phyloP scores from a whole-genome alignment of 1,140 invertebrate species.

The Argopecten irradians region DNA sequence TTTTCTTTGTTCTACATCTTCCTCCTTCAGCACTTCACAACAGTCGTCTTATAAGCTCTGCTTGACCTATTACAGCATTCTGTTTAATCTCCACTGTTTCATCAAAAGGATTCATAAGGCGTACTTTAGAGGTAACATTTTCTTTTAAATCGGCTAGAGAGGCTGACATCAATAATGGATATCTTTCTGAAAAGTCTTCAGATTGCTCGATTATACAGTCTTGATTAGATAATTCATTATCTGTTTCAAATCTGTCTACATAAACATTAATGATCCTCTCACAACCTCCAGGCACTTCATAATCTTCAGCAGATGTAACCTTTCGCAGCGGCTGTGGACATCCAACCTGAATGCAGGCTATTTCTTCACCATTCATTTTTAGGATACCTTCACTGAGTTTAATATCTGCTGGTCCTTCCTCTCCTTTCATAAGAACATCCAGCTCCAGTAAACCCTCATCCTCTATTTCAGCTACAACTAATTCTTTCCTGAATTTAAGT shows the following conservation, averaged over 20 bases:
- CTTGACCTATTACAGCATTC: constrained; percentile 19
- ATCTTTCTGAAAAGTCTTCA: not conserved
- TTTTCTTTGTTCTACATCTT: too few species aligned
- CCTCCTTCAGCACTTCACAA: too few species aligned
- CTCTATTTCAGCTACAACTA: constrained; percentile 40
- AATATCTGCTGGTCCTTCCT: constrained; percentile 28
- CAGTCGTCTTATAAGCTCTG: not conserved
- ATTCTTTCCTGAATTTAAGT: constrained; percentile 26
- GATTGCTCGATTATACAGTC: not conserved
- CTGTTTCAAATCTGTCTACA: not conserved
- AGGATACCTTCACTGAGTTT: not conserved
- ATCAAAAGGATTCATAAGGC: not conserved
- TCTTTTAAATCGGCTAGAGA: too few species aligned
- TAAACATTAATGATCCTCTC: not conserved
- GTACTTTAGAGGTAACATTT: not conserved
- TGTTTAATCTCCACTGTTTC: not conserved
- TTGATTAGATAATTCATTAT: not conserved
- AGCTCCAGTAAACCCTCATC: constrained; percentile 40
- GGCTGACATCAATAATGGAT: not conserved
- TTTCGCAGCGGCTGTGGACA: not conserved
- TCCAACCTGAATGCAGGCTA: not conserved
- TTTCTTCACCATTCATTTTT: not conserved
- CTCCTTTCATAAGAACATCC: constrained; percentile 35
- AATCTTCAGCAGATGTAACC: not conserved
- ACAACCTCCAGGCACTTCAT: not conserved